Evolutionary conservation across 2,113 vertebrate genomes (phyloP).

Genomic region (Nansenia antarctica): DNA sequence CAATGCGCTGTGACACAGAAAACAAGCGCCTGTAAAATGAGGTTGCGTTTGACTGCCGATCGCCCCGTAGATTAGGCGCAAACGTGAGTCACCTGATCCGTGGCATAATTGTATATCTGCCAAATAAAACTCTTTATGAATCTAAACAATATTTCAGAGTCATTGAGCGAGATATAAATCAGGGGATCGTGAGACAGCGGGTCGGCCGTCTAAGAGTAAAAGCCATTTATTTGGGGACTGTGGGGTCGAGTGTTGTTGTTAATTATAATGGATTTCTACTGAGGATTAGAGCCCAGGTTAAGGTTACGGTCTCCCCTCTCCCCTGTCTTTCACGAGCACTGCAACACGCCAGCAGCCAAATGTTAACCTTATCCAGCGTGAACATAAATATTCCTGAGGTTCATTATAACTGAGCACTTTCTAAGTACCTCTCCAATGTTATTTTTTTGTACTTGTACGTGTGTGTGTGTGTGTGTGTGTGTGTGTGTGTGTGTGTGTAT

Average conservation of each 20-base stretch:
- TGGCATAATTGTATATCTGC: slow-evolving; percentile 32
- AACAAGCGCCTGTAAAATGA: slow-evolving; percentile 27
- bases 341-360: slow-evolving; percentile 9
- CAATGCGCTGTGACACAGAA: slow-evolving; percentile 10
- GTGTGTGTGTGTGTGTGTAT: slow-evolving; percentile 1
- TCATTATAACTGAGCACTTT: slow-evolving; percentile 13
- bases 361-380: slow-evolving; percentile 2
- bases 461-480: slow-evolving; percentile 1
- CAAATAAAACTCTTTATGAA: slow-evolving; percentile 41
- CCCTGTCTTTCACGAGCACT: background rate
- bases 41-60: slow-evolving; percentile 15
- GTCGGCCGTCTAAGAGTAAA: background rate
- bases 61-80: slow-evolving; percentile 69
- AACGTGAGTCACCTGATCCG: slow-evolving; percentile 50
- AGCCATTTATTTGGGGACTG: background rate
- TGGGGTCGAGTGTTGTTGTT: slow-evolving; percentile 24
- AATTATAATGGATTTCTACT: slow-evolving; percentile 64
- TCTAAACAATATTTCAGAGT: slow-evolving; percentile 30
- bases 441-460: background rate
- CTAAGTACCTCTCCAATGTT: slow-evolving; percentile 13
- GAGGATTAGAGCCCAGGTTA: slow-evolving; percentile 56
- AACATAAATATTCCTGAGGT: slow-evolving; percentile 31
- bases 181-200: background rate
- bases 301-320: slow-evolving; percentile 10
- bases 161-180: slow-evolving; percentile 24